Evolutionary conservation across 2,797 vertebrate species (phyloP), one percentile per base, ranked within the genome.

Genomic region (Pseudopleuronectes americanus): DNA sequence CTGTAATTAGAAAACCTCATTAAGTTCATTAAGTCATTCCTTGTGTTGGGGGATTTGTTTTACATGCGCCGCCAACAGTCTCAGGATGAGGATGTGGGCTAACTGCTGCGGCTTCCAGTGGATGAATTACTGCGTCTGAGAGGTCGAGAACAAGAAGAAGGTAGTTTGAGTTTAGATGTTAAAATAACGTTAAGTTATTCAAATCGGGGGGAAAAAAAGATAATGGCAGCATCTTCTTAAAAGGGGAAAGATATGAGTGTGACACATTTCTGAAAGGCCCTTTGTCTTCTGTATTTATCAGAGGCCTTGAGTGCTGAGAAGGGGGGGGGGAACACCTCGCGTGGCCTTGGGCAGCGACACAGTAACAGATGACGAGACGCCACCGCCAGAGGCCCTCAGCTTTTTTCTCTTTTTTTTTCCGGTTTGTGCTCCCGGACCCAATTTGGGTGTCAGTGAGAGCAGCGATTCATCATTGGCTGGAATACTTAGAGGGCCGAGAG

Each of bases 1-100:
- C 78, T 87, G 87, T 92, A 90, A 94, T 93, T 91, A 91, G 80
- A 90, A 92, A 94, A 93, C 87, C 92, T 91, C 88, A 92, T 94
- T 93, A 94, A 84, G 89, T 92, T 91, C 89, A 92, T 92, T 90
- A 93, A 93, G 87, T 91, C 87, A 89, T 85, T 85, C 69, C 64
- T 71, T 82, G 88, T 85, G 89, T 90, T 90, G 51, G 48, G 81
- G 89, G 90, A 92, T 89, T 92, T 92, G 91, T 89, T 93, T 88
- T 74, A 91, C 90, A 89, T 58, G 80, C 54, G 64, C 77, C 85
- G 79, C 89, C 87, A 87, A 79, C 85, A 85, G 80, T 81, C 77
- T 74, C 26, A 9, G 68, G 72, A 76, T 72, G 57, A 55, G 16
- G 58, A 77, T 14, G 79, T 49, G 52, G 67, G 61, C 52, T 64